Percentiles rank a stretch among this genome's conserved stretches.
Evolutionary conservation across 2,113 vertebrate genomes (phyloP).

Genomic region (Nyctibius bracteatus): DNA sequence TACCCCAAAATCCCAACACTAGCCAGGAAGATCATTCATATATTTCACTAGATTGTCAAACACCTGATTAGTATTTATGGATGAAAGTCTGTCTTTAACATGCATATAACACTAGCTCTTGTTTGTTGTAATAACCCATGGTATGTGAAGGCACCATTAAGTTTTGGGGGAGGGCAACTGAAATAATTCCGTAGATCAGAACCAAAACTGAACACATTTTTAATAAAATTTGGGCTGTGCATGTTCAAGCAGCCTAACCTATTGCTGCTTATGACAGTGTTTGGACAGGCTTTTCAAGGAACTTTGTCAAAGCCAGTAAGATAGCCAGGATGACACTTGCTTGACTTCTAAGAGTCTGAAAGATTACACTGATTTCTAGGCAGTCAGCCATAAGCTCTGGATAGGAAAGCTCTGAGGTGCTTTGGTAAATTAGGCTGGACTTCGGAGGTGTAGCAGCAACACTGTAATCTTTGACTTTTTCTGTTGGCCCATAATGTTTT

Average conservation of each 20-base stretch:
- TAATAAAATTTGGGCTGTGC: neutral
- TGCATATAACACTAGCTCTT: neutral
- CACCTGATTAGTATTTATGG: neutral
- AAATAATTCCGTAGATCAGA: neutral
- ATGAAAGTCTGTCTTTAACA: neutral
- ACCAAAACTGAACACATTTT: neutral
- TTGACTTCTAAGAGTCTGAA: neutral
- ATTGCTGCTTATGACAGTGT: neutral
- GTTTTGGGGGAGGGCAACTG: neutral
- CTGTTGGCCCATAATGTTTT: neutral
- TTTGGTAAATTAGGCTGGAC: neutral
- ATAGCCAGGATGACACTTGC: neutral
- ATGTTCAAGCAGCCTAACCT: neutral
- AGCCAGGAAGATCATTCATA: neutral
- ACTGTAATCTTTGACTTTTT: neutral
- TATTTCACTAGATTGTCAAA: neutral
- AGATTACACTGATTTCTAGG: neutral
- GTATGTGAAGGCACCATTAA: neutral
- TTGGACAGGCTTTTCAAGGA: neutral
- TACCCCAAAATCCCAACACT: neutral
- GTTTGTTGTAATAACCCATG: neutral
- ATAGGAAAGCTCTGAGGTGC: neutral
- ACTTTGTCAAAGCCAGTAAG: neutral
- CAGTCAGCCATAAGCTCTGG: neutral
- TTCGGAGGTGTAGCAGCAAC: neutral